Base-by-base conservation (phyloP, 2,113 vertebrate genomes). In the Lonchura striata region DNA sequence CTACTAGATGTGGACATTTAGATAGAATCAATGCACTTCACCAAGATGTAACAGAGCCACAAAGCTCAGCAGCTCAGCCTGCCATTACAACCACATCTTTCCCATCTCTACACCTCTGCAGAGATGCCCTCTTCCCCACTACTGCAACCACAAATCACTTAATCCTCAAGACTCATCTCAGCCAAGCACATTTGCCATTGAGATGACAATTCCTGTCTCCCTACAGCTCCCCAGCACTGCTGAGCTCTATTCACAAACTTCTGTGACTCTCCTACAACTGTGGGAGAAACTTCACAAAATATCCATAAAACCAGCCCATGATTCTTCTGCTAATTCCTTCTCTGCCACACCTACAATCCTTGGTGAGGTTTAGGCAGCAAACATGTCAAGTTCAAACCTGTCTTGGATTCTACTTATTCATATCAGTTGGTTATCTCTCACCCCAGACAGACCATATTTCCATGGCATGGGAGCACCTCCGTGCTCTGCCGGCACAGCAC, bases 21-120 rank as follows among this genome's bases (percentile, higher is more conserved):
- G 76, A 88, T 88, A 79, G 71, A 93, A 95, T 86, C 78, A 90
- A 88, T 91, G 88, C 54, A 82, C 74, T 75, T 75, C 64, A 71
- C 61, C 6, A 1, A 86, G 79, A 77, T 11, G 16, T 54, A 70
- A 25, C 8, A 54, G 1, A 76, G 82, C 31, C 82, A 82, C 66
- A 78, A 91, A 88, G 49, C 76, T 88, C 87, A 64, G 76, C 60
- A 42, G 60, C 79, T 82, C 74, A 61, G 41, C 56, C 75, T 75
- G 77, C 35, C 4, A 3, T 69, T 31, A 37, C 0, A 0, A 71
- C 39, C 65, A 9, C 60, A 75, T 60, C 27, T 50, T 44, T 39
- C 60, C 50, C 66, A 63, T 17, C 41, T 79, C 68, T 19, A n/a
- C 31, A 74, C 3, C 35, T 57, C 39, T 46, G 46, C 68, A 41